Percentiles rank a stretch among this genome's conserved stretches.
phyloP scores from a whole-genome alignment of 1,140 invertebrate species.

The Drosophila sp. region DNA sequence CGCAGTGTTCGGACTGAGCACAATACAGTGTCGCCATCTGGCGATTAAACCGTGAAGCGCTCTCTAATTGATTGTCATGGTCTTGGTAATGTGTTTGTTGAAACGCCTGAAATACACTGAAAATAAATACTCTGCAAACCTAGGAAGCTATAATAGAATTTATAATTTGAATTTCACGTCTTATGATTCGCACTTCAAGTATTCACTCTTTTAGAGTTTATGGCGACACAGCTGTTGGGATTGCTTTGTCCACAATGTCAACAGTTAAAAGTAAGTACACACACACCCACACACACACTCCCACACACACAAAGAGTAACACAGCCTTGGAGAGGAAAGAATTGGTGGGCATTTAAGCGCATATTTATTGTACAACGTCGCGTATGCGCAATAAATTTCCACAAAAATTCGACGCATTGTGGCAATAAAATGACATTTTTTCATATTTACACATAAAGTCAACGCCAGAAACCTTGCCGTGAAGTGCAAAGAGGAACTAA shows the following conservation, averaged over 20 bases:
- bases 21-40: constrained; percentile 26
- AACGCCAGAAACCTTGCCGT: constrained; percentile 51
- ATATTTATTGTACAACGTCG: constrained; percentile 79
- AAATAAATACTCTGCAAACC: background rate
- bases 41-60: background rate
- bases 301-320: constrained; percentile 11
- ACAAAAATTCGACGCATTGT: constrained; percentile 82
- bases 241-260: constrained; percentile 54
- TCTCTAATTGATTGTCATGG: constrained; percentile 1
- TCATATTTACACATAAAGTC: constrained; percentile 83
- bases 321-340: constrained; percentile 14
- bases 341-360: constrained; percentile 68
- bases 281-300: constrained; percentile 15
- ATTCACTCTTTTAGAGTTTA: no score
- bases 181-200: background rate
- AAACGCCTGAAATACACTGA: background rate
- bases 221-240: constrained; percentile 52
- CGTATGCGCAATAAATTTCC: constrained; percentile 81
- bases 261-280: constrained; percentile 69
- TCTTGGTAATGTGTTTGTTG: constrained; percentile 13
- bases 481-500: constrained; percentile 10
- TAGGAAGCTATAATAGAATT: background rate
- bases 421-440: constrained; percentile 83
- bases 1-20: background rate
- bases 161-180: background rate